Evolutionary conservation across 2,888 invertebrate genomes (phyloP).

Genomic region (Troglohyphantes excavatus): DNA sequence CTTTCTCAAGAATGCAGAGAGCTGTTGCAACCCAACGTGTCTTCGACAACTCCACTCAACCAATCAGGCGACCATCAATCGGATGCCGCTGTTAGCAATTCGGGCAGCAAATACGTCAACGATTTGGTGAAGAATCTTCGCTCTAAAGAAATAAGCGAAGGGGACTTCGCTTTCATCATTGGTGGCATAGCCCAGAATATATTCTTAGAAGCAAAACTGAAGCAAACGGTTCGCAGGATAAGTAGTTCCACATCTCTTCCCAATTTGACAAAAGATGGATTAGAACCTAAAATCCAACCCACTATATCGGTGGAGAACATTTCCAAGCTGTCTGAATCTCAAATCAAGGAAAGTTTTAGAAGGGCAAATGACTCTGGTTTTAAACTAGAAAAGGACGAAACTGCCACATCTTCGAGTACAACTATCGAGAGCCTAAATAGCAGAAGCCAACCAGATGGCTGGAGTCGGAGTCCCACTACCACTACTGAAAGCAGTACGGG

Average conservation of each 20-base stretch:
- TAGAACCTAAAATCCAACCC: background rate
- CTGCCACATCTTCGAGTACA: background rate
- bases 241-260: constrained; percentile 48
- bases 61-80: background rate
- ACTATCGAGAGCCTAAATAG: background rate
- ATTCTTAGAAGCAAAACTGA: constrained; percentile 63
- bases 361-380: background rate
- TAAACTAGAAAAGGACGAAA: background rate
- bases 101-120: constrained; percentile 33
- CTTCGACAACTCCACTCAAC: background rate
- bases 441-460: constrained; percentile 59
- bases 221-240: background rate
- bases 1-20: constrained; percentile 71
- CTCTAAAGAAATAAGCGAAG: constrained; percentile 58
- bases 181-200: constrained; percentile 68
- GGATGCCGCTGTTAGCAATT: background rate
- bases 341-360: background rate
- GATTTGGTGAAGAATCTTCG: constrained; percentile 42
- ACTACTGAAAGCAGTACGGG: background rate
- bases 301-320: constrained; percentile 33
- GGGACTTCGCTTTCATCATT: constrained; percentile 58
- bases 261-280: constrained; percentile 2
- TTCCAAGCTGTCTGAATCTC: background rate
- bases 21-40: constrained; percentile 30
- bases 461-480: constrained; percentile 52